These are phyloP conservation scores for Drosophila lutescens DNA, from an alignment of 2,888 invertebrate species.

Conservation along the genomic window DNA sequence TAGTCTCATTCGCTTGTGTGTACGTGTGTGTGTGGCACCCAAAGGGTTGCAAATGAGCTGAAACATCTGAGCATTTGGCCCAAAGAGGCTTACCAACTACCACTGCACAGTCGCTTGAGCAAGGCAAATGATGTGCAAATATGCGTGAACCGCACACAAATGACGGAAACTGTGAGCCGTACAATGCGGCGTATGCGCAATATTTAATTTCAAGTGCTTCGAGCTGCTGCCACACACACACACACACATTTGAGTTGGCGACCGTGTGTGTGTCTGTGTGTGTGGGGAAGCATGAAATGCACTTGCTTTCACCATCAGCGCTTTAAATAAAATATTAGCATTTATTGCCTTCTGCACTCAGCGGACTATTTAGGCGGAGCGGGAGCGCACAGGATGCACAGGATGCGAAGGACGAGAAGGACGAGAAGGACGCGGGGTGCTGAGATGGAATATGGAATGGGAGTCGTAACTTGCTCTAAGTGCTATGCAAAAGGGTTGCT, in stretches of 20 bases:
- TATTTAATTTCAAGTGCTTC: constrained; percentile 60
- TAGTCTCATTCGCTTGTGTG: constrained; percentile 17
- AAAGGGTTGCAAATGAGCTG: constrained; percentile 70
- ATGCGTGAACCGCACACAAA: constrained; percentile 49
- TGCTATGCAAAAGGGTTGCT: constrained; percentile 50
- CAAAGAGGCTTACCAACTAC: constrained; percentile 49
- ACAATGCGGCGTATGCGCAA: constrained; percentile 63
- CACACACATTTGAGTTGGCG: no score
- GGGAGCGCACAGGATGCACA: constrained; percentile 11
- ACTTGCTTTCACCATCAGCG: constrained; percentile 51
- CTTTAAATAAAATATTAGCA: constrained; percentile 74
- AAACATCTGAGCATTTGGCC: constrained; percentile 49
- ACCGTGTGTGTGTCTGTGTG: constrained; percentile 17
- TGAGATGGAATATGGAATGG: constrained; percentile 25
- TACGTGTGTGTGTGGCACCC: constrained; percentile 11
- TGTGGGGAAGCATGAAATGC: constrained; percentile 38
- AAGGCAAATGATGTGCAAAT: constrained; percentile 67
- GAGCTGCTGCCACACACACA: constrained; percentile 39
- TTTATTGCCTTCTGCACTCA: constrained; percentile 73
- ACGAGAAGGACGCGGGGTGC: neutral
- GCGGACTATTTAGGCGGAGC: constrained; percentile 50
- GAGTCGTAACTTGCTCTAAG: constrained; percentile 47
- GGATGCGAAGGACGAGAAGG: neutral
- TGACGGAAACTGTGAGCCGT: constrained; percentile 6
- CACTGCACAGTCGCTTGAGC: constrained; percentile 30